Percentiles rank a stretch among this genome's conserved stretches.
These are phyloP conservation scores for Ferrisia virgata DNA, from an alignment of 2,888 invertebrate species.

Conservation along the genomic window DNA sequence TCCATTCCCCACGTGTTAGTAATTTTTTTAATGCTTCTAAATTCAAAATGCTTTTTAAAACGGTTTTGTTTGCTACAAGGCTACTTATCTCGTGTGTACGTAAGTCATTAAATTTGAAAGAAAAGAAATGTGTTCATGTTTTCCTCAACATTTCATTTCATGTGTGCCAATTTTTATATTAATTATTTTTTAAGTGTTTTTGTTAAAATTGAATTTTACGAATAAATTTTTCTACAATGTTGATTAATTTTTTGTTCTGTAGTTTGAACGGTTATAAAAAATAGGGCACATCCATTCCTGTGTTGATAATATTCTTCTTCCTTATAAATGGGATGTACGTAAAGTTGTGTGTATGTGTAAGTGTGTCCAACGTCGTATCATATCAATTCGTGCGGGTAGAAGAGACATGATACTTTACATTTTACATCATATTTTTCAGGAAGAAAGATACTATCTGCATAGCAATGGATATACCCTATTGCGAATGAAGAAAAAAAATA, in stretches of 20 bases:
- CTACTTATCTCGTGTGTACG: not conserved
- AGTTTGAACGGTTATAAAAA: not conserved
- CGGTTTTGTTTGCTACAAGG: not conserved
- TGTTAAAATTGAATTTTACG: not conserved
- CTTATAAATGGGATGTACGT: too few species aligned
- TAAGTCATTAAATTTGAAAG: not conserved
- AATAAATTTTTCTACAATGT: not conserved
- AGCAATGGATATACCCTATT: too few species aligned
- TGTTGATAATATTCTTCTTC: too few species aligned
- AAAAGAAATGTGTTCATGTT: not conserved
- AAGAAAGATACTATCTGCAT: too few species aligned
- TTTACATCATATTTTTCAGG: too few species aligned
- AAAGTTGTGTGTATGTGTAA: too few species aligned
- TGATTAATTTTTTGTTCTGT: not conserved
- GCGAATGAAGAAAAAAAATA: not conserved
- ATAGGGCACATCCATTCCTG: too few species aligned
- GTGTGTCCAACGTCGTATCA: too few species aligned
- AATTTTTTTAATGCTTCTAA: not conserved
- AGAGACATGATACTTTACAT: too few species aligned
- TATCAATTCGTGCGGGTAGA: too few species aligned
- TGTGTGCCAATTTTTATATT: not conserved
- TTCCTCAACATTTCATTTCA: not conserved
- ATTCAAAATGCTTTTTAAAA: not conserved
- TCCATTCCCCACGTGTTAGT: not conserved
- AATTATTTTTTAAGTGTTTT: not conserved